Percentiles rank a stretch among this genome's conserved stretches.
These are phyloP conservation scores for Palloptera scutellata DNA, from an alignment of 2,888 invertebrate genomes.

Conservation along the genomic window DNA sequence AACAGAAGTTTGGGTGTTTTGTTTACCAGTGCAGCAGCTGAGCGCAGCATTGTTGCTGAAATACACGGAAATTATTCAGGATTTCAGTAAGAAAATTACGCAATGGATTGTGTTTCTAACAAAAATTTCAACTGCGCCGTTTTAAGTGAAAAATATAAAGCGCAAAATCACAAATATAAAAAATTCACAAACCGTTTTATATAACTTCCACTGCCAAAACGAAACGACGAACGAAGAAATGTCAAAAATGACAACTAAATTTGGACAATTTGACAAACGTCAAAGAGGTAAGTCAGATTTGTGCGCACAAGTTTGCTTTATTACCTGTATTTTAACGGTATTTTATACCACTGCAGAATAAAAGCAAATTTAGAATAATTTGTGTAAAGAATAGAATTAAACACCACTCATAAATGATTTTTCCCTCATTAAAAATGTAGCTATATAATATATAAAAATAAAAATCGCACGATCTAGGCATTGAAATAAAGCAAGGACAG, in stretches of 20 bases:
- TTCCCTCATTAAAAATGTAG: no score
- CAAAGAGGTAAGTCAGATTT: no score
- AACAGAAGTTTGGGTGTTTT: slow-evolving; percentile 46
- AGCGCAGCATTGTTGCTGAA: slow-evolving; percentile 51
- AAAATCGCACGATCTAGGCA: no score
- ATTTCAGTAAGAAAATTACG: not conserved
- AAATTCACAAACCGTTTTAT: slow-evolving; percentile 49
- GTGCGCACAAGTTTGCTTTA: no score
- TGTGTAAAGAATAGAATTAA: no score
- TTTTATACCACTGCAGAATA: no score
- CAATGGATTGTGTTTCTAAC: not conserved
- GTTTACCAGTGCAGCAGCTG: slow-evolving; percentile 51
- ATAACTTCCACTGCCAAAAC: slow-evolving; percentile 46
- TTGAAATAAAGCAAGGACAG: no score
- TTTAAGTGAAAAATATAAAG: slow-evolving; percentile 26
- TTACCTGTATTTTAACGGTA: no score
- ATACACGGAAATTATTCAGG: slow-evolving; percentile 8
- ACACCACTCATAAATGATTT: no score
- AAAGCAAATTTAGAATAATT: no score
- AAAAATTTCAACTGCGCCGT: not conserved
- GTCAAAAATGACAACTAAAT: not conserved
- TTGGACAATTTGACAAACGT: no score
- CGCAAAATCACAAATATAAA: slow-evolving; percentile 36
- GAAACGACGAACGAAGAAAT: slow-evolving; percentile 27
- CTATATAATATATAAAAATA: no score